Evolutionary conservation across 2,797 vertebrate genomes (phyloP), one percentile per base, ranked within the genome.

Genomic region (Catamblyrhynchus diadema): DNA sequence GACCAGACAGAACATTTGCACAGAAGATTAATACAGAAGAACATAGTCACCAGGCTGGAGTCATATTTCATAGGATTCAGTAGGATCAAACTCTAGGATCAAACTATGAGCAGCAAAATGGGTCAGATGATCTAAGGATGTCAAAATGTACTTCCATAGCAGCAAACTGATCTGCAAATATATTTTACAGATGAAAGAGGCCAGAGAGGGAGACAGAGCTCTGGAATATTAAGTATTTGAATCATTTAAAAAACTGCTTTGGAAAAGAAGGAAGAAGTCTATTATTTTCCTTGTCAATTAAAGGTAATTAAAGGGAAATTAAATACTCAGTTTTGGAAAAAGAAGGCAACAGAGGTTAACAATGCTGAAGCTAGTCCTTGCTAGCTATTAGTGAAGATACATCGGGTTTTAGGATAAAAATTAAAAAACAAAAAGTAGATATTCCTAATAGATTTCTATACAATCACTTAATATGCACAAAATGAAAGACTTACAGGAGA

Each of bases 401-500:
- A 2, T 23, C 10, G 25, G 14, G 5, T 37, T 77, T 83, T 44
- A 74, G 11, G 42, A 32, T 24, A 53, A 37, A 41, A 73, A 22
- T 35, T 57, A 21, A 14, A 28, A 66, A 35, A 35, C 9, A 67
- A 61, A 61, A 25, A 35, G 13, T 17, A 25, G 25, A 12, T 50
- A 50, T 50, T 74, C 9, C 32, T 60, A 53, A 47, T 11, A 65
- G 10, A 61, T 65, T 64, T 75, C 57, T 56, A 20, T 14, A 33
- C 17, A 71, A 33, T 48, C 1, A 7, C 6, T 61, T 35, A 53
- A 22, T 39, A 41, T 21, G 9, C 13, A 48, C 14, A 53, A 74
- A 90, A 65, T 28, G 0, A 33, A 89, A 82, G 33, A 32, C 14
- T 61, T 50, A 50, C 0, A 0, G 8, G 33, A 65, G 17, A 64